A percentile compares a stretch with the other conserved stretches of the same genome.
Evolutionary conservation across 2,888 invertebrate genomes (phyloP).

Genomic region (Lithophane semibrunnea): DNA sequence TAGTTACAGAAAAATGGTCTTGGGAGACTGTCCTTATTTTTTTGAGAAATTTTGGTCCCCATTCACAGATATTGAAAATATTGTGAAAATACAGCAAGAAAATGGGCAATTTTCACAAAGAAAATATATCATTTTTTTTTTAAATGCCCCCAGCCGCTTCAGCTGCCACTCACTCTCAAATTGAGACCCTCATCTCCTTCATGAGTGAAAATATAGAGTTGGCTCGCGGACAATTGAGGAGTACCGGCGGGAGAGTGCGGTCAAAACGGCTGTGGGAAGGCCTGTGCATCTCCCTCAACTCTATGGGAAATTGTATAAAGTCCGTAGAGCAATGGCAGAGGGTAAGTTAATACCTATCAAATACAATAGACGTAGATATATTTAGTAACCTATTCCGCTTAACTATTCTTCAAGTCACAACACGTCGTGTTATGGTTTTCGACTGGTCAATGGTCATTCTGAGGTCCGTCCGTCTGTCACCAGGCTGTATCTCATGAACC

Average conservation of each 20-base stretch:
- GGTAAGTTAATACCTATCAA: neutral
- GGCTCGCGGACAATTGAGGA: constrained; percentile 9
- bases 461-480: too few relatives aligned
- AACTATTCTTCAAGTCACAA: too few relatives aligned
- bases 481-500: too few relatives aligned
- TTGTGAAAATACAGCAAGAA: too few relatives aligned
- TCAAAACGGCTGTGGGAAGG: constrained; percentile 8
- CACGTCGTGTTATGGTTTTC: too few relatives aligned
- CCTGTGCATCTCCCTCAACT: neutral
- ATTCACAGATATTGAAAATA: neutral
- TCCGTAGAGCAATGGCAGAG: constrained; percentile 20
- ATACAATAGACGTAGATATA: too few relatives aligned
- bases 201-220: constrained; percentile 8
- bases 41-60: neutral
- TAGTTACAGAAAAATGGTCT: neutral
- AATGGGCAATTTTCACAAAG: neutral
- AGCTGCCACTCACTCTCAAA: neutral
- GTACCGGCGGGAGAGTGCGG: neutral
- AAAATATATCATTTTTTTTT: neutral
- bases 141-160: neutral
- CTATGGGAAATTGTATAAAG: neutral
- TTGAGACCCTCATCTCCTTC: constrained; percentile 2
- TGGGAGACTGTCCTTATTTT: too few relatives aligned
- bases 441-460: too few relatives aligned
- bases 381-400: too few relatives aligned